phyloP scores from a whole-genome alignment of 2,888 invertebrate genomes.

The Drosophila monieri region DNA sequence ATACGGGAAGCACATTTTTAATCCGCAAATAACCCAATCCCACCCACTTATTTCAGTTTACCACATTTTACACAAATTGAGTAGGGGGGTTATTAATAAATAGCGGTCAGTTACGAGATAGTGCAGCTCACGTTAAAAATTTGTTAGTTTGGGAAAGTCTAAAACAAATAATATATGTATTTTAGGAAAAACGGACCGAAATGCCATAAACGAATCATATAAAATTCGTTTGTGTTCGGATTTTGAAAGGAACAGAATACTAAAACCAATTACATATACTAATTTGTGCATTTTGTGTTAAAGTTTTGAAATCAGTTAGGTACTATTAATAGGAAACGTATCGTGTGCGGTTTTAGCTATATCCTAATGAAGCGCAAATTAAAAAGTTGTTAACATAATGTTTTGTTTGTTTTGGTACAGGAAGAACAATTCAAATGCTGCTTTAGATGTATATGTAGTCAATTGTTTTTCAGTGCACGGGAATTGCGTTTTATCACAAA shows the following conservation, averaged over 20 bases:
- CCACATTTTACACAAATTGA: not conserved
- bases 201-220: constrained; percentile 7
- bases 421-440: constrained; percentile 56
- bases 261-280: constrained; percentile 15
- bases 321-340: constrained; percentile 13
- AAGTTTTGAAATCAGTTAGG: constrained; percentile 15
- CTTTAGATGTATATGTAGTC: constrained; percentile 44
- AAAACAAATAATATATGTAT: constrained; percentile 19
- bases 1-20: constrained; percentile 49
- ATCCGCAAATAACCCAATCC: constrained; percentile 5
- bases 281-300: constrained; percentile 34
- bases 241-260: constrained; percentile 18
- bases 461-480: constrained; percentile 42
- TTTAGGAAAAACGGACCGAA: constrained; percentile 17
- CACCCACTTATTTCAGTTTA: constrained; percentile 1
- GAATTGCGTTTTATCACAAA: constrained; percentile 30
- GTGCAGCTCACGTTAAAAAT: constrained; percentile 33
- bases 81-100: constrained; percentile 7
- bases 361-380: constrained; percentile 24
- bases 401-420: constrained; percentile 56
- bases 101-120: not conserved
- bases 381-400: constrained; percentile 32
- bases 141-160: constrained; percentile 37
- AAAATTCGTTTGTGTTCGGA: constrained; percentile 33
- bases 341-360: constrained; percentile 16